Base-by-base conservation (phyloP, 1,140 invertebrate species). In the Halesus radiatus region DNA sequence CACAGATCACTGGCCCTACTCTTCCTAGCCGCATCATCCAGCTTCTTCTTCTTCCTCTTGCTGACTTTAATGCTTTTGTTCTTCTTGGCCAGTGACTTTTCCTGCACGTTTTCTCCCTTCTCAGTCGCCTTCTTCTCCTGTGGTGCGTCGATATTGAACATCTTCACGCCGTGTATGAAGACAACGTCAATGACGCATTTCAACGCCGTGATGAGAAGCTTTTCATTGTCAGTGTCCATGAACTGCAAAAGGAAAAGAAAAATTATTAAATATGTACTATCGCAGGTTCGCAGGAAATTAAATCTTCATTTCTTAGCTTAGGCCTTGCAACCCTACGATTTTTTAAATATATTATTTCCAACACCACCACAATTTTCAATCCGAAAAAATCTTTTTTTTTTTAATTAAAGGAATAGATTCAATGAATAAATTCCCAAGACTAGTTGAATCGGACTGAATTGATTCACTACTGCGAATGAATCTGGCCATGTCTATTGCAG, bases 101-200 rank as follows among this genome's bases (percentile, higher is more conserved):
- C 37, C 37, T 79, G 50, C 18, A 45, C 68, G 16, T 79, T 58
- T 56, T 70, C 75, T 78, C 75, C 78, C 60, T 53, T 52, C 62
- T 58, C 80, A 4, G 79, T 74, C 32, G 22, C n/a, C 76, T 77
- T 77, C 10, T 85, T 86, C 5, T 84, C 84, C n/a, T 84, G 80
- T 15, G 37, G 37, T 7, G 7, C 1, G 10, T 83, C 85, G 4
- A 89, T 87, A 37, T 89, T 88, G 77, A 90, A 90, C 7, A 88
- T 85, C 15, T 84, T 82, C 3, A 86, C 87, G 0, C 89, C 88
- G 84, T 90, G 88, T 1, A 88, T 86, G 64, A 87, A 89, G 18
- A 89, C 75, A 26, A 90, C 26, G 56, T 90, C 89, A 16, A 88
- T 85, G 23, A 89, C 84, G 37, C 87, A 88, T 18, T 86, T 86